Conservation (phyloP, 1,140 invertebrate genomes). For the Heliconius melpomene region DNA sequence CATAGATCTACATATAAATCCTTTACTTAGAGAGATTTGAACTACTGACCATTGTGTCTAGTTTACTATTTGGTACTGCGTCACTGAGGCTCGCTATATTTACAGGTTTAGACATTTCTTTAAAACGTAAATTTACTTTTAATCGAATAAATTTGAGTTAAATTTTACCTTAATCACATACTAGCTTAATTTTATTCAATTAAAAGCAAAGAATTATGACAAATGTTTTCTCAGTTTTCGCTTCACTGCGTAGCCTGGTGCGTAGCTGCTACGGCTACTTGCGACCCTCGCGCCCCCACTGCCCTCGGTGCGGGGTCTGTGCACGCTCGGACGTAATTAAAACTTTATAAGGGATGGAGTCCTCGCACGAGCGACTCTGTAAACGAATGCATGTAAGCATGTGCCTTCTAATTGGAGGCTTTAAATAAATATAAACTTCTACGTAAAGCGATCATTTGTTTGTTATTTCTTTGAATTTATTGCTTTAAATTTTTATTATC, state of each 20-base stretch:
- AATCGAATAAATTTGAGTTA: too few relatives aligned
- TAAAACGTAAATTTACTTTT: too few relatives aligned
- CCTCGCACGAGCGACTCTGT: slow-evolving; percentile 41
- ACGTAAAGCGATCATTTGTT: neutral
- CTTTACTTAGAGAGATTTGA: too few relatives aligned
- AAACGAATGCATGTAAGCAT: slow-evolving; percentile 43
- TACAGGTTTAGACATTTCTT: too few relatives aligned
- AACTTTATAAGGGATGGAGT: slow-evolving; percentile 42
- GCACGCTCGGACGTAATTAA: slow-evolving; percentile 40
- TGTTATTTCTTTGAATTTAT: neutral
- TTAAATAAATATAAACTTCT: slow-evolving; percentile 17
- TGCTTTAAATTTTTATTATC: neutral
- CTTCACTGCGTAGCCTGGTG: slow-evolving; percentile 20
- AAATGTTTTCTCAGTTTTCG: slow-evolving; percentile 8
- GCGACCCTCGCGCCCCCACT: neutral
- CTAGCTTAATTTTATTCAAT: too few relatives aligned
- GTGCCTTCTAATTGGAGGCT: slow-evolving; percentile 40
- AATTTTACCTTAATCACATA: too few relatives aligned
- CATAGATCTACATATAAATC: too few relatives aligned
- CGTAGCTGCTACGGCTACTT: slow-evolving; percentile 33
- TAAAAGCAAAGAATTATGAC: neutral
- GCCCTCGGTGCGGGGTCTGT: neutral
- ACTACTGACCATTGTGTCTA: too few relatives aligned
- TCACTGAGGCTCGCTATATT: too few relatives aligned
- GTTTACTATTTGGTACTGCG: too few relatives aligned